Evolutionary conservation across 2,888 invertebrate species (phyloP), one percentile per base, ranked within the genome.

Genomic region (Andrena chrysosceles): DNA sequence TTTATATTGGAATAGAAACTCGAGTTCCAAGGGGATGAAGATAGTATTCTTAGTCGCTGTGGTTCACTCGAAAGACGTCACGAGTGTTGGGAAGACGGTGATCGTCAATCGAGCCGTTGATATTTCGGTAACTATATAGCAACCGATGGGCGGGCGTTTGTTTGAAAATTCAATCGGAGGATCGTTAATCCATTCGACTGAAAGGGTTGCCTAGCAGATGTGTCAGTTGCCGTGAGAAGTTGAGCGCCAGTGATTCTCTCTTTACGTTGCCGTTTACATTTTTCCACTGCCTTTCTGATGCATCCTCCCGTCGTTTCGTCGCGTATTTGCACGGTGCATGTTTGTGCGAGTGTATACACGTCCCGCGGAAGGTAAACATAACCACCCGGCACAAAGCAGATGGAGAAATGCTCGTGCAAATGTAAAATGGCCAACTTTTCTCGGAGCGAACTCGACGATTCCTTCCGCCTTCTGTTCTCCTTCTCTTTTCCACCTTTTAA

Each of bases 391-490:
- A 84, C 84, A 87, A 87, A 86, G 81, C 75, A 56, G 77, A 56
- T 54, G 77, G 60, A 56, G 77, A 54, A 75, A 81, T 74, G 66
- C 78, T 84, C 76, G 83, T 29, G 77, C 72, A 83, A 85, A 85
- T 85, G 87, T 77, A 77, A 85, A 89, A 87, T 84, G 87, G 87
- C 86, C 82, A 87, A 85, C 83, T 86, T 82, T 78, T 77, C 81
- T 78, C 76, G 67, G 67, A 56, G 69, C 68, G 56, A 68, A 70
- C 66, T 81, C 69, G n/a, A 68, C 84, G 52, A 62, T 75, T 76
- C 70, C 60, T 71, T 70, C 59, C 62, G 52, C 8, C 56, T 68
- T 67, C 29, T 42, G 35, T 31, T 66, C 52, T 63, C 52, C 20
- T 0, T 67, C 70, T 59, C 35, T 60, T 60, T 52, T 59, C 68